Base-by-base conservation (phyloP, 1,140 invertebrate species). In the Drosophila mojavensis region DNA sequence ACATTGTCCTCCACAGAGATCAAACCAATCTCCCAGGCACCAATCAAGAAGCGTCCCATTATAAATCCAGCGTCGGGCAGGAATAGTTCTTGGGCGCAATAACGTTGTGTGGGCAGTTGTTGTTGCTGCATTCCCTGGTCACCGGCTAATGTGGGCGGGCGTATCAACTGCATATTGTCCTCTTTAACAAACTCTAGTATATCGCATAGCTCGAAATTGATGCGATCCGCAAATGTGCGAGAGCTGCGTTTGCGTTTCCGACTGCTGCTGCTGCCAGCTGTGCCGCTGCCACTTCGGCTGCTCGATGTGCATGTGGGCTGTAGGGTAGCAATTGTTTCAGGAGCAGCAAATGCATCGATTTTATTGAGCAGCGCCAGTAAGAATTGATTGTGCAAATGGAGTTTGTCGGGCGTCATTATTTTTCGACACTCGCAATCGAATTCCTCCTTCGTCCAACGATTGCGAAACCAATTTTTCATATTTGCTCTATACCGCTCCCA, bases 361-460 rank as follows among this genome's bases (percentile, higher is more conserved):
- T 95, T 97, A 72, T 96, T 96, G 9, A 97, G 94, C 48, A 97
- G 93, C 9, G 96, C 96, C 7, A 97, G 89, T 5, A 97, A 93
- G 90, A 97, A 97, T 79, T 97, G 95, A 93, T 97, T 97, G 88
- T 97, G 97, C 26, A 96, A 93, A 92, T 95, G 95, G 39, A 97
- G 94, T 92, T 96, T 95, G 50, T 96, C 95, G 3, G 94, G 88
- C 6, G 93, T 94, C 70, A 97, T 93, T 1, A 97, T 93, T 88
- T 94, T 94, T 39, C 96, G 93, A 5, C 95, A 96, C 93, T 96
- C 96, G 3, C 91, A 84, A 88, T 97, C 96, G 93, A 97, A 97
- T 75, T 97, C 95, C 92, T 97, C 96, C 92, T 97, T 97, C 0
- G 95, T 95, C 79, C 95, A 94, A 84, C 95, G 95, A 93, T 95